phyloP scores from a whole-genome alignment of 2,888 invertebrate genomes.

The Chaetogeoica ovagalla region DNA sequence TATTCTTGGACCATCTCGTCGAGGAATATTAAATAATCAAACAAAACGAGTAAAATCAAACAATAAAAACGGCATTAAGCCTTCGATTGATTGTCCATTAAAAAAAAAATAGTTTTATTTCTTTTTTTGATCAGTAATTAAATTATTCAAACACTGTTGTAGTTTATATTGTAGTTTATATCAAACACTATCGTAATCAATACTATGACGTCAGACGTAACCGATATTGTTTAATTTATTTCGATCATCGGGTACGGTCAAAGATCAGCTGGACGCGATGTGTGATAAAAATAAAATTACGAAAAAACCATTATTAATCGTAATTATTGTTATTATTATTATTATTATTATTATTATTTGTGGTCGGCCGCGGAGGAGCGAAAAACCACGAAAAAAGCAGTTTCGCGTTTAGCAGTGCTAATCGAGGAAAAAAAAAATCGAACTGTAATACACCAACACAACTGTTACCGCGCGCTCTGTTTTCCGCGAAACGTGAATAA shows the following conservation, averaged over 20 bases:
- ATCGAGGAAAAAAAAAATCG: too few species aligned
- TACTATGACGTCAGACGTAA: conserved; percentile 51
- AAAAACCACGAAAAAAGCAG: too few species aligned
- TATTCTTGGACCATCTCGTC: conserved; percentile 88
- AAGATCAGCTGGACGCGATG: conserved; percentile 38
- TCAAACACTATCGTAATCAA: conserved; percentile 29
- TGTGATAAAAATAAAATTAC: too few species aligned
- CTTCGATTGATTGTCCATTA: conserved; percentile 39
- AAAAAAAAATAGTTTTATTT: neutral
- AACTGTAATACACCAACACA: too few species aligned
- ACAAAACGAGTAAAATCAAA: conserved; percentile 53
- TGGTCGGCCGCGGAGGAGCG: too few species aligned
- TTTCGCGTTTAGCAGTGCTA: too few species aligned
- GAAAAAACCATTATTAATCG: too few species aligned
- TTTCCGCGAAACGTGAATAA: too few species aligned
- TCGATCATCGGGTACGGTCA: neutral
- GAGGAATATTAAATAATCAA: conserved; percentile 32
- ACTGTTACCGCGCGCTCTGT: too few species aligned
- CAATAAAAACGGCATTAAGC: conserved; percentile 50
- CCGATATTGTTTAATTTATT: conserved; percentile 30
- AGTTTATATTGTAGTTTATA: conserved; percentile 11
- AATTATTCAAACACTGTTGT: conserved; percentile 48
- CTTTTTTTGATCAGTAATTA: conserved; percentile 47
- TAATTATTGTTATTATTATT: too few species aligned
- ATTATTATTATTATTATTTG: too few species aligned